Evolutionary conservation across 2,113 vertebrate genomes (phyloP).

Genomic region (Aegotheles bennettii): DNA sequence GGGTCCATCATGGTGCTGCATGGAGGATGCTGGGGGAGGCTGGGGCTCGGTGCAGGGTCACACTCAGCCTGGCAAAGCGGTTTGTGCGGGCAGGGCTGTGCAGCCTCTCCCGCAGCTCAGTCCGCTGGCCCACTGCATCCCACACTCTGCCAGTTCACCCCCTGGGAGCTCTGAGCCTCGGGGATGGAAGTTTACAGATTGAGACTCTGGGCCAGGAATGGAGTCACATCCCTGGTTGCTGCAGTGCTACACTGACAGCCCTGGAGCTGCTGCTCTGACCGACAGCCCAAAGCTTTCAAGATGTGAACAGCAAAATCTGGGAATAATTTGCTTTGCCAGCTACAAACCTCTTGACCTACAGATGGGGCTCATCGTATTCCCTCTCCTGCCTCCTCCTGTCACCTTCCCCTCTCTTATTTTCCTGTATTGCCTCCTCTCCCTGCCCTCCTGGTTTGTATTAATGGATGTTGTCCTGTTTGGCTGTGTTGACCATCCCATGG

Average conservation of each 20-base stretch:
- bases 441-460: background rate
- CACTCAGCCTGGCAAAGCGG: background rate
- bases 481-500: background rate
- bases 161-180: background rate
- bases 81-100: background rate
- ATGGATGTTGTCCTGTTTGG: background rate
- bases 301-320: background rate
- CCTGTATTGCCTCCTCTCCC: background rate
- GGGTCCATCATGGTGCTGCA: accelerated
- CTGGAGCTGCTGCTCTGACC: background rate
- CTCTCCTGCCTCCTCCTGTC: background rate
- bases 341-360: background rate
- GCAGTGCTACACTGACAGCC: background rate
- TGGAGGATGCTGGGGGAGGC: background rate
- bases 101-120: background rate
- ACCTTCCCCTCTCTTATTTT: background rate
- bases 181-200: background rate
- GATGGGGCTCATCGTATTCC: background rate
- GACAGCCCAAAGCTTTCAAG: background rate
- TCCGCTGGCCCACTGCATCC: background rate
- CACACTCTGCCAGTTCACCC: background rate
- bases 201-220: background rate
- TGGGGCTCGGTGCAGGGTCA: background rate
- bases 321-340: background rate
- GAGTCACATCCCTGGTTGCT: background rate